Evolutionary conservation across 2,888 invertebrate genomes (phyloP).

Genomic region (Eupithecia dodoneata): DNA sequence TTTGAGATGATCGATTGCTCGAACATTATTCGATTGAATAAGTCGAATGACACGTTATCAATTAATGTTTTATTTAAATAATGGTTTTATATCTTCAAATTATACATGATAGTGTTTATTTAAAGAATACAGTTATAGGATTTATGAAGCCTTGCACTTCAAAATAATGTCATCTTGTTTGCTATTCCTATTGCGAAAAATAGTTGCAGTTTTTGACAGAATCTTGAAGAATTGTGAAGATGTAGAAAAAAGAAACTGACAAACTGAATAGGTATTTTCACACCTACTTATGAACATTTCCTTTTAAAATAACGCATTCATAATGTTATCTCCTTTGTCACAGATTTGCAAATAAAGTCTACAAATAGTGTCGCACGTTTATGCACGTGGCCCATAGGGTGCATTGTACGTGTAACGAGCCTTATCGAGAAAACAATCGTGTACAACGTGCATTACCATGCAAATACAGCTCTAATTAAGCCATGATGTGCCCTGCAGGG

Average conservation of each 20-base stretch:
- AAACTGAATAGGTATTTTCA: too few relatives aligned
- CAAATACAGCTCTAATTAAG: slow-evolving; percentile 69
- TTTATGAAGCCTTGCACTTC: neutral
- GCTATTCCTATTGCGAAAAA: neutral
- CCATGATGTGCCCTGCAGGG: slow-evolving; percentile 52
- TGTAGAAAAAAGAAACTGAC: too few relatives aligned
- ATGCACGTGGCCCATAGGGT: slow-evolving; percentile 33
- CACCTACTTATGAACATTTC: too few relatives aligned
- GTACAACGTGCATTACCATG: slow-evolving; percentile 59
- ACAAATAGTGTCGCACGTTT: slow-evolving; percentile 21
- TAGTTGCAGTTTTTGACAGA: too few relatives aligned
- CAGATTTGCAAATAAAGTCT: slow-evolving; percentile 12
- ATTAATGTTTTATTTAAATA: neutral
- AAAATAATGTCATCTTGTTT: neutral
- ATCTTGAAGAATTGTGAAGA: too few relatives aligned
- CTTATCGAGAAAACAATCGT: slow-evolving; percentile 67
- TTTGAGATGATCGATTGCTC: slow-evolving; percentile 66
- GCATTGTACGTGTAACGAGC: slow-evolving; percentile 54
- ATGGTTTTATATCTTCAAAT: slow-evolving; percentile 4
- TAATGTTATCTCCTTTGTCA: neutral
- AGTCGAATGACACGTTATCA: slow-evolving; percentile 7
- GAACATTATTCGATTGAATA: slow-evolving; percentile 17
- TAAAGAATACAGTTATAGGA: neutral
- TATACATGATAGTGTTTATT: neutral
- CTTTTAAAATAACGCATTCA: too few relatives aligned